Conservation (phyloP, 37 sponge, comb jelly and placozoan species). For the Beroe ovata region DNA sequence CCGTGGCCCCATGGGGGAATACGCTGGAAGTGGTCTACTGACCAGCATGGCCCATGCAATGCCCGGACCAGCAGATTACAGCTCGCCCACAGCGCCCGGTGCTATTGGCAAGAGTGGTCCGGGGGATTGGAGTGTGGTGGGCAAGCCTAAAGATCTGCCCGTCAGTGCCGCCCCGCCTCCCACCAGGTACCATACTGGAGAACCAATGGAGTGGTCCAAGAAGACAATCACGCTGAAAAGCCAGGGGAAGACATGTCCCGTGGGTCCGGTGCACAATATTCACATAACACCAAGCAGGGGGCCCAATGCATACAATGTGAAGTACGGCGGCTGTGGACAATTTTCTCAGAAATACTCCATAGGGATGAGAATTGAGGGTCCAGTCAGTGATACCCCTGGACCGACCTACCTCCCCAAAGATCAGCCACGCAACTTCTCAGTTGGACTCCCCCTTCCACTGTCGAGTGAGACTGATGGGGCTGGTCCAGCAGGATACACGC, state of each 20-base stretch:
- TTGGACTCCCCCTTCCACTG: neutral
- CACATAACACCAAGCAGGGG: constrained; percentile 39
- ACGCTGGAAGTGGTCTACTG: neutral
- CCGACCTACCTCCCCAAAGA: constrained; percentile 46
- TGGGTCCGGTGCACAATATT: constrained; percentile 6
- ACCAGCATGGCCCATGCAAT: constrained; percentile 18
- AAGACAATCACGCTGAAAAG: constrained; percentile 38
- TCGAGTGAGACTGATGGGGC: constrained; percentile 12
- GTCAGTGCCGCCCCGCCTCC: constrained; percentile 29
- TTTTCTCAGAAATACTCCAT: constrained; percentile 40
- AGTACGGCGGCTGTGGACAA: constrained; percentile 27
- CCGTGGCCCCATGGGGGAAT: constrained; percentile 57
- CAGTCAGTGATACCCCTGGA: neutral
- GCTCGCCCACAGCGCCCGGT: neutral
- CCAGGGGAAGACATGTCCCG: constrained; percentile 55
- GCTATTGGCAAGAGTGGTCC: constrained; percentile 28
- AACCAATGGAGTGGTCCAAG: neutral
- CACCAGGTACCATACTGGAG: neutral
- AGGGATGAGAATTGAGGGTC: neutral
- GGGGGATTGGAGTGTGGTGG: constrained; percentile 62
- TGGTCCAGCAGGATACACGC: constrained; percentile 37
- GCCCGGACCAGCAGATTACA: constrained; percentile 62
- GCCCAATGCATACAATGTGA: constrained; percentile 44
- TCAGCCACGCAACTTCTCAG: neutral
- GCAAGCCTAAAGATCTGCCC: constrained; percentile 50